Evolutionary conservation across 2,797 vertebrate species (phyloP).

Genomic region (Lagocephalus sceleratus): DNA sequence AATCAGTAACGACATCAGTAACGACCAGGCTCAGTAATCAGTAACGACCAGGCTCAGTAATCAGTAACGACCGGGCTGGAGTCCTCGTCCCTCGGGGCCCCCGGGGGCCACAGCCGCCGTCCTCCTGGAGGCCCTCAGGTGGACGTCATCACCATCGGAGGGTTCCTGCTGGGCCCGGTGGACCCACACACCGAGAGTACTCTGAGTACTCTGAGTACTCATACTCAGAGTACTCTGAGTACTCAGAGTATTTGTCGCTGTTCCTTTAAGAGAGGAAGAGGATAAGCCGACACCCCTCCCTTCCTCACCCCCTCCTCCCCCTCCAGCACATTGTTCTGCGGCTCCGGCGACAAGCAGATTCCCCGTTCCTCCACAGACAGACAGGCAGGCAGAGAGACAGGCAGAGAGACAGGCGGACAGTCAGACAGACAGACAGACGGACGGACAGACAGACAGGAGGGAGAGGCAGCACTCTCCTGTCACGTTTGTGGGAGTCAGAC

Average conservation of each 20-base stretch:
- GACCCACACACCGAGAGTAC: no score
- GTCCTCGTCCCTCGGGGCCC: not conserved
- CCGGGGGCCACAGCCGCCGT: not conserved
- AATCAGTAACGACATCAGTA: no score
- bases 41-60: no score
- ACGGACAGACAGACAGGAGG: not conserved
- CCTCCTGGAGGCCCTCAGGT: not conserved
- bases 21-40: no score
- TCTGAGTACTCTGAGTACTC: no score
- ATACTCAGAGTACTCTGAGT: not conserved
- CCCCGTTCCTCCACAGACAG: slow-evolving; percentile 2
- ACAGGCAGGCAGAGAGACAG: not conserved
- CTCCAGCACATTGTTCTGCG: slow-evolving; percentile 52
- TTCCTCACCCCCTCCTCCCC: not conserved
- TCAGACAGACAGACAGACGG: slow-evolving; percentile 7
- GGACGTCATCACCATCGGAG: no score
- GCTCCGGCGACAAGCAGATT: slow-evolving; percentile 24
- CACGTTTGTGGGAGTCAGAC: slow-evolving; percentile 3
- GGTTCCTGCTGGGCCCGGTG: no score
- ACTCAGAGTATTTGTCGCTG: slow-evolving; percentile 11
- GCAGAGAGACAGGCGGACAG: not conserved
- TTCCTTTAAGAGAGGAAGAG: slow-evolving; percentile 59
- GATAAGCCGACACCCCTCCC: slow-evolving; percentile 31
- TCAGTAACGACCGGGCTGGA: no score
- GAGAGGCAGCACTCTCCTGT: not conserved